Evolutionary conservation across 1,140 invertebrate species (phyloP).

Genomic region (Brachionus manjavacas): DNA sequence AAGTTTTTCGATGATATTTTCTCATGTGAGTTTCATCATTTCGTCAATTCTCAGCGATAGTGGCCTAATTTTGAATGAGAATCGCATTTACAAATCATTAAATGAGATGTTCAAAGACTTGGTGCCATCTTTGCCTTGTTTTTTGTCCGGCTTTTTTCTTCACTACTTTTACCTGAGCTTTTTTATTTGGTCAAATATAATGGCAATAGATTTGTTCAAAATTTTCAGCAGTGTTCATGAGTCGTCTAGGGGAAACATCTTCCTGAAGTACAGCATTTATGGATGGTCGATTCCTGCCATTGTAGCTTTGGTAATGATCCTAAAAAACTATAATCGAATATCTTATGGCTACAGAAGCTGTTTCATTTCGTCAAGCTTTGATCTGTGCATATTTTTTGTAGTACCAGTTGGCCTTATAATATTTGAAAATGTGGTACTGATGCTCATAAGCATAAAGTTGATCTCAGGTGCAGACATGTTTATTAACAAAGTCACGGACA

Average conservation of each 20-base stretch:
- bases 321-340: neutral
- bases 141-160: neutral
- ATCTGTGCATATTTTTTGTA: neutral
- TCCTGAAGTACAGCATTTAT: neutral
- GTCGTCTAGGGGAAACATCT: neutral
- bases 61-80: neutral
- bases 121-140: neutral
- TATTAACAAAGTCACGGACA: neutral
- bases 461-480: neutral
- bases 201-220: constrained; percentile 4
- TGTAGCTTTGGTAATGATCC: neutral
- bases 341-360: neutral
- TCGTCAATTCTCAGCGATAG: neutral
- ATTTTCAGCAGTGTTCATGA: neutral
- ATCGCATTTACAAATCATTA: neutral
- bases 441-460: neutral
- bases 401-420: neutral
- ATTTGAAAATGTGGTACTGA: neutral
- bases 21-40: neutral
- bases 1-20: neutral
- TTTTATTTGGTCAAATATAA: constrained; percentile 8
- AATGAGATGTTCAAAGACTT: neutral
- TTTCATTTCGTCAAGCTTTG: neutral
- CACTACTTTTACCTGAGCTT: neutral
- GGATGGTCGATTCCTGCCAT: neutral